Evolutionary conservation across 1,140 invertebrate genomes (phyloP).

Genomic region (Anthonomus grandis): DNA sequence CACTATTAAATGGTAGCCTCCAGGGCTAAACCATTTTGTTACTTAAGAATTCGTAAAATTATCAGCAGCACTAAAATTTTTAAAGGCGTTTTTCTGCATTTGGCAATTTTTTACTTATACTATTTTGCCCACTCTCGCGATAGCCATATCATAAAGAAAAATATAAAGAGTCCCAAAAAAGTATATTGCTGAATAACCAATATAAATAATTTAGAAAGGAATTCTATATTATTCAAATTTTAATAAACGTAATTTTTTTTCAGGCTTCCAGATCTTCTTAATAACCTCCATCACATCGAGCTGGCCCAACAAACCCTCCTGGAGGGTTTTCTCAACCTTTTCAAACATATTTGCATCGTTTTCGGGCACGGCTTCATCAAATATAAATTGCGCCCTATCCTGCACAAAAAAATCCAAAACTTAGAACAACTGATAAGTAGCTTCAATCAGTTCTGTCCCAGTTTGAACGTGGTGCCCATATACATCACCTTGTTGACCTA

Average conservation of each 20-base stretch:
- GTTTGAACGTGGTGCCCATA: slow-evolving; percentile 55
- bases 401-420: slow-evolving; percentile 51
- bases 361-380: slow-evolving; percentile 53
- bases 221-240: background rate
- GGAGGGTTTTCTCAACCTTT: slow-evolving; percentile 49
- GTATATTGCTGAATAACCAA: background rate
- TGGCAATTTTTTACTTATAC: too few relatives aligned
- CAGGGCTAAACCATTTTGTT: too few relatives aligned
- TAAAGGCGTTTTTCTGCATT: too few relatives aligned
- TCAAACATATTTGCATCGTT: slow-evolving; percentile 50
- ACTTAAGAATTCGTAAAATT: too few relatives aligned
- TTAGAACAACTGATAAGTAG: slow-evolving; percentile 47
- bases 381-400: slow-evolving; percentile 53
- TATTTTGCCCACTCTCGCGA: too few relatives aligned
- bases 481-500: slow-evolving; percentile 53
- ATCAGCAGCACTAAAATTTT: too few relatives aligned
- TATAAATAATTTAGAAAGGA: background rate
- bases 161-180: too few relatives aligned
- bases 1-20: too few relatives aligned
- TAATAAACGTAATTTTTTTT: slow-evolving; percentile 3
- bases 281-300: slow-evolving; percentile 45
- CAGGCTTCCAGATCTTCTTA: slow-evolving; percentile 50
- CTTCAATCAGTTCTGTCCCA: slow-evolving; percentile 48
- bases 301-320: slow-evolving; percentile 43
- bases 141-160: too few relatives aligned